Conservation (phyloP, 2,888 invertebrate genomes). For the Mythimna albipuncta region DNA sequence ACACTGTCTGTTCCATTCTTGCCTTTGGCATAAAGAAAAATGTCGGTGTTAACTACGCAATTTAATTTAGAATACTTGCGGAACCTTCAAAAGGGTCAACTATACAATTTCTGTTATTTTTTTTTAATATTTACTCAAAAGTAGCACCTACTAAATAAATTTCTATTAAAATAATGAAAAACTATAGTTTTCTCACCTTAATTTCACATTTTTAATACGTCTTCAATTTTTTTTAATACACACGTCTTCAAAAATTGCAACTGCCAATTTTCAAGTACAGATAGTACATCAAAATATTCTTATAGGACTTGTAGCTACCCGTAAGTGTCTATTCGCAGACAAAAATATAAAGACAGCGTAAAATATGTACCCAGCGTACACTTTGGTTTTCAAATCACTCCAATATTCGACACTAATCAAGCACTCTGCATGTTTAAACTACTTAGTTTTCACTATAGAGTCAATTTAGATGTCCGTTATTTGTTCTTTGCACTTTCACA, state of each 20-base stretch:
- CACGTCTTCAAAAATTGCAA: neutral
- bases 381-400: neutral
- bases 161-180: constrained; percentile 2
- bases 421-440: constrained; percentile 21
- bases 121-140: constrained; percentile 8
- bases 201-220: neutral
- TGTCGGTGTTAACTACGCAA: neutral
- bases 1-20: neutral
- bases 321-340: constrained; percentile 5
- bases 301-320: constrained; percentile 6
- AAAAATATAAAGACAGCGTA: neutral
- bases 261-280: neutral
- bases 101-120: neutral
- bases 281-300: constrained; percentile 7
- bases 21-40: constrained; percentile 20
- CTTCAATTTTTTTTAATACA: neutral
- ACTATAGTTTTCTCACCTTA: constrained; percentile 3
- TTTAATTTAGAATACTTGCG: constrained; percentile 30
- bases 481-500: constrained; percentile 10
- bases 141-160: constrained; percentile 27
- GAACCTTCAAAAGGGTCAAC: constrained; percentile 38
- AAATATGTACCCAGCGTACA: neutral
- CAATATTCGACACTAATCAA: constrained; percentile 29
- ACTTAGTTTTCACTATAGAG: constrained; percentile 36
- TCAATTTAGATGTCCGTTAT: constrained; percentile 1